Percentiles rank a stretch among this genome's conserved stretches.
phyloP scores from a whole-genome alignment of 1,140 invertebrate genomes.

The Ostrea edulis region DNA sequence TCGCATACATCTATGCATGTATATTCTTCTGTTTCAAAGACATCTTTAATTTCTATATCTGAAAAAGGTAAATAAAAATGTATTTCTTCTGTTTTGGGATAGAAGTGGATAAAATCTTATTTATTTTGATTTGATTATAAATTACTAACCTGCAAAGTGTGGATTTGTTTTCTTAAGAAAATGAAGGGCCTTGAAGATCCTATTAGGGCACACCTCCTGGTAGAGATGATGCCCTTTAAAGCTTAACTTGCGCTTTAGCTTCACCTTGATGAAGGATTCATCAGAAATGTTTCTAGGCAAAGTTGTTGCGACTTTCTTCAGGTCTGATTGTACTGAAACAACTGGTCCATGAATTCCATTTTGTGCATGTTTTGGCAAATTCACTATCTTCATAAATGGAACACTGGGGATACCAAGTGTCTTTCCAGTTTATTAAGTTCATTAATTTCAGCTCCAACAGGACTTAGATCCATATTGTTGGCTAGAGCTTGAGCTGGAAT shows the following conservation, averaged over 20 bases:
- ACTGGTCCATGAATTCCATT: constrained; percentile 43
- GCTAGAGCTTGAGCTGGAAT: constrained; percentile 42
- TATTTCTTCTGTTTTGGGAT: background rate
- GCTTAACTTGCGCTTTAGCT: constrained; percentile 40
- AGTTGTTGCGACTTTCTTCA: constrained; percentile 16
- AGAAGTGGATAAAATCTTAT: background rate
- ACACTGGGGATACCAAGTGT: constrained; percentile 33
- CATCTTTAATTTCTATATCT: constrained; percentile 31
- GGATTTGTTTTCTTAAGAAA: constrained; percentile 41
- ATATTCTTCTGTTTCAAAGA: constrained; percentile 11
- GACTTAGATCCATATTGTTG: constrained; percentile 38
- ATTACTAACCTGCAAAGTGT: constrained; percentile 37
- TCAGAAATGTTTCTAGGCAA: constrained; percentile 41
- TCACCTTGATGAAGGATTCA: constrained; percentile 39
- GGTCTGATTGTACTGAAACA: constrained; percentile 37
- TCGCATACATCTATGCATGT: background rate
- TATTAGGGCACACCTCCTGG: constrained; percentile 37
- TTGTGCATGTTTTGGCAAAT: constrained; percentile 43
- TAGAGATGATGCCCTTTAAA: constrained; percentile 41
- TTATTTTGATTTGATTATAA: constrained; percentile 21
- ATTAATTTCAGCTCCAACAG: constrained; percentile 42
- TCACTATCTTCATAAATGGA: constrained; percentile 48
- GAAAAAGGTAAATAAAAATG: background rate
- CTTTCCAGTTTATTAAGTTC: constrained; percentile 40
- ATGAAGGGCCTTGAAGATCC: constrained; percentile 41